phyloP scores from a whole-genome alignment of 2,888 invertebrate species.

The Frankliniella fusca region DNA sequence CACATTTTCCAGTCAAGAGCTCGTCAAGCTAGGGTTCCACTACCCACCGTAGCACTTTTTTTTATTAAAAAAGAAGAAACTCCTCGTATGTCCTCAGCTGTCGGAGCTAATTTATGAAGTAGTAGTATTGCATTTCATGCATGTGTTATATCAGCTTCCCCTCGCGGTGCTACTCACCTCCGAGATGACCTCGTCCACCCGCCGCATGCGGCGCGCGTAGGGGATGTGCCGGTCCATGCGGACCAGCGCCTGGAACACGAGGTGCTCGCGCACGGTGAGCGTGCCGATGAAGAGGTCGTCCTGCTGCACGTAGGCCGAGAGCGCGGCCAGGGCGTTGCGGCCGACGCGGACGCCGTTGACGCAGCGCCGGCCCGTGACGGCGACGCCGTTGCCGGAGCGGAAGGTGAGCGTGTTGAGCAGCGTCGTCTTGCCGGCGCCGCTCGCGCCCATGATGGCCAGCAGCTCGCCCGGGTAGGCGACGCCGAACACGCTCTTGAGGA shows the following conservation, averaged over 20 bases:
- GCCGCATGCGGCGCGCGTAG: slow-evolving; percentile 65
- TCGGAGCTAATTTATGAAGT: too few species aligned
- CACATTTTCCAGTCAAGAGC: slow-evolving; percentile 12
- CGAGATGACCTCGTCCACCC: slow-evolving; percentile 81
- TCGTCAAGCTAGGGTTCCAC: neutral
- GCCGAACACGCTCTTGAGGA: slow-evolving; percentile 74
- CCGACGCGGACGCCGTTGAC: slow-evolving; percentile 75
- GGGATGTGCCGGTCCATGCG: slow-evolving; percentile 77
- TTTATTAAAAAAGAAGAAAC: neutral
- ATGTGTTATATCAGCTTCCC: neutral
- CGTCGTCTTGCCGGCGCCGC: slow-evolving; percentile 93
- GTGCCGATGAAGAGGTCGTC: slow-evolving; percentile 90
- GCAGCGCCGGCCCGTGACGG: slow-evolving; percentile 56
- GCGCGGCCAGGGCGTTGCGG: slow-evolving; percentile 65
- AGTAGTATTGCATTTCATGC: too few species aligned
- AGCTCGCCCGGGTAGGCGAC: slow-evolving; percentile 81
- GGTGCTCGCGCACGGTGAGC: slow-evolving; percentile 82
- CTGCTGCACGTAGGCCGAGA: slow-evolving; percentile 90
- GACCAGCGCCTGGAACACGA: slow-evolving; percentile 79
- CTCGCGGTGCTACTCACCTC: slow-evolving; percentile 56
- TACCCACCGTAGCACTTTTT: neutral
- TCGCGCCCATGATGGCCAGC: slow-evolving; percentile 82
- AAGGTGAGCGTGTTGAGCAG: slow-evolving; percentile 84
- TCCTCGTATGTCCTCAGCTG: too few species aligned
- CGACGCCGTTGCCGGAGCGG: slow-evolving; percentile 66